Conservation (phyloP, 2,797 vertebrate genomes). For the Syngnathus acus region DNA sequence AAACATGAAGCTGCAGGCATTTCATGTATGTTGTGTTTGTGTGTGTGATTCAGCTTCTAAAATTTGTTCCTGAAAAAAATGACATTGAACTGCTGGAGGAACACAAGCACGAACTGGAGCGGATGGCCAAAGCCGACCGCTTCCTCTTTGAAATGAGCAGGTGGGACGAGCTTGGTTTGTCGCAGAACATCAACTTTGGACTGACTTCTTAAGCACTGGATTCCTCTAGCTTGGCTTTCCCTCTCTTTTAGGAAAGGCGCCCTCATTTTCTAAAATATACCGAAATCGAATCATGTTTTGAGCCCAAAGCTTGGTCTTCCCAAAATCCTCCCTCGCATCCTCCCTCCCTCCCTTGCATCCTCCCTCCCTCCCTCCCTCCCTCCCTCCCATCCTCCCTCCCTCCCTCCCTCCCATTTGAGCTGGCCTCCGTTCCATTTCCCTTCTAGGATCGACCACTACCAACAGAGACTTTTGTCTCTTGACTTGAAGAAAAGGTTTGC, state of each 20-base stretch:
- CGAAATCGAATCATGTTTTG: background rate
- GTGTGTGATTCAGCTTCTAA: conserved; percentile 74
- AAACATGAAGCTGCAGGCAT: no score
- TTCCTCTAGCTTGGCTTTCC: background rate
- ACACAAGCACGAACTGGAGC: conserved; percentile 88
- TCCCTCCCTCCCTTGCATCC: no score
- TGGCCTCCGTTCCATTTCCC: conserved; percentile 1
- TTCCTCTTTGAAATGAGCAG: conserved; percentile 97
- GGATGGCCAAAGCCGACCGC: conserved; percentile 91
- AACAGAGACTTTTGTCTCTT: conserved; percentile 84
- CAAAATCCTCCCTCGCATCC: no score
- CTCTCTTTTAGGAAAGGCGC: no score
- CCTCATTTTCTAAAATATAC: background rate
- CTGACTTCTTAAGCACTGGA: background rate
- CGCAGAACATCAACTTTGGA: background rate
- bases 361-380: no score
- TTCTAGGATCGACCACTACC: conserved; percentile 83
- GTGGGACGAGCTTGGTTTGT: conserved; percentile 44
- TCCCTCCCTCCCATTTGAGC: background rate
- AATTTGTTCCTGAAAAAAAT: conserved; percentile 90
- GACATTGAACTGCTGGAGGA: conserved; percentile 89
- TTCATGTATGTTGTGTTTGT: background rate
- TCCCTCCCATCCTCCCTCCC: no score
- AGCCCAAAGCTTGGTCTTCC: no score
- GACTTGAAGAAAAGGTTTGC: conserved; percentile 97